Conservation (phyloP, 2,797 vertebrate species). For the Neosilurus mollespiculum region DNA sequence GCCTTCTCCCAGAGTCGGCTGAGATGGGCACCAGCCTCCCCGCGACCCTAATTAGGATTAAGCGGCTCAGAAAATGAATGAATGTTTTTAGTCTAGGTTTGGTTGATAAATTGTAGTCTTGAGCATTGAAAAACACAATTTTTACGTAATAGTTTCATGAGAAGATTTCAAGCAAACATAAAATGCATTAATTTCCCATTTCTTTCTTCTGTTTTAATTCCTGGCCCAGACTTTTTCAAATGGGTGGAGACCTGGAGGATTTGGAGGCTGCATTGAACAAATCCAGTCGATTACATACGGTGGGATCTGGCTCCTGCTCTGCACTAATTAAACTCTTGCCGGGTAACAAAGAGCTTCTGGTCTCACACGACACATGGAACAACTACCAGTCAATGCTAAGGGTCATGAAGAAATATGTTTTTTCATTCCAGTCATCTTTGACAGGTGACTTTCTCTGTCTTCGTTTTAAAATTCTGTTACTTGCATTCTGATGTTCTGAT, state of each 20-base stretch:
- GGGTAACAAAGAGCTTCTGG: constrained; percentile 80
- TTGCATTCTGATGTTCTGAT: too few species aligned
- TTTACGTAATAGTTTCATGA: not conserved
- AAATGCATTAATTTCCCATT: not conserved
- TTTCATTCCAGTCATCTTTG: constrained; percentile 76
- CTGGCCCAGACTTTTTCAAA: constrained; percentile 81
- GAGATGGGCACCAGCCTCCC: too few species aligned
- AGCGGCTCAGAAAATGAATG: too few species aligned
- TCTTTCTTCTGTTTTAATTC: not conserved
- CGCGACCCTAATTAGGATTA: too few species aligned
- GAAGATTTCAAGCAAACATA: not conserved
- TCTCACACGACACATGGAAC: constrained; percentile 92
- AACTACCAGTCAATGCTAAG: constrained; percentile 91
- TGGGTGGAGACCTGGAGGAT: constrained; percentile 90
- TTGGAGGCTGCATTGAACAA: constrained; percentile 86
- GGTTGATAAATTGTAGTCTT: not conserved
- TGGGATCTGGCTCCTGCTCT: constrained; percentile 91
- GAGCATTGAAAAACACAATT: not conserved
- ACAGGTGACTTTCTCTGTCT: constrained; percentile 66
- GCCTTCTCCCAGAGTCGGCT: too few species aligned
- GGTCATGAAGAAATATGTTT: constrained; percentile 88
- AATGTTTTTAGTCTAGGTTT: not conserved
- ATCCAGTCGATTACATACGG: constrained; percentile 61
- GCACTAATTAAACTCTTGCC: constrained; percentile 92
- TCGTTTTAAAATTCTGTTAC: not conserved